phyloP scores from a whole-genome alignment of 1,140 invertebrate species.

The Eufriesea mexicana region DNA sequence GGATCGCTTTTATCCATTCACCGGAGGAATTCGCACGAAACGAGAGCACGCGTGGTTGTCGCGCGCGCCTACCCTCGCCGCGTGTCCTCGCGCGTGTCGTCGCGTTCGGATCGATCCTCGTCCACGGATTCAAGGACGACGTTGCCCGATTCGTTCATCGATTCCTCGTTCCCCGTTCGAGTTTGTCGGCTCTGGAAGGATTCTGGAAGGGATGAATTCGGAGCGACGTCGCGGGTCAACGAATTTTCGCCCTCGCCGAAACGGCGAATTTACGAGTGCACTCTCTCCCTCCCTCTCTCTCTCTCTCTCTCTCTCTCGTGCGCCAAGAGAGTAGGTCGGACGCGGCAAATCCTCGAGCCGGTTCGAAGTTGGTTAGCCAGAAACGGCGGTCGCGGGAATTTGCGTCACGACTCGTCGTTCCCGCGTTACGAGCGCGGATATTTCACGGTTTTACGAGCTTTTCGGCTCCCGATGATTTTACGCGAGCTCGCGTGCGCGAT shows the following conservation, averaged over 20 bases:
- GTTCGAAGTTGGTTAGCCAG: neutral
- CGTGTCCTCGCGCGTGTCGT: constrained; percentile 12
- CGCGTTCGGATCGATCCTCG: too few relatives aligned
- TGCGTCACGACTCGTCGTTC: constrained; percentile 38
- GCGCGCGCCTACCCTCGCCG: neutral
- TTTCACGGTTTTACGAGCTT: constrained; percentile 48
- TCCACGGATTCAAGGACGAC: too few relatives aligned
- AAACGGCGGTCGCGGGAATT: constrained; percentile 15
- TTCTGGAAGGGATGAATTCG: too few relatives aligned
- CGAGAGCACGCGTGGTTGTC: neutral
- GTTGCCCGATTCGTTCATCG: too few relatives aligned
- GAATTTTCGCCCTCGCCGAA: too few relatives aligned
- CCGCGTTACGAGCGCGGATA: constrained; percentile 41
- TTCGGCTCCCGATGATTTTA: constrained; percentile 25
- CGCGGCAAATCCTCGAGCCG: too few relatives aligned
- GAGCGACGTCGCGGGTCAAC: too few relatives aligned
- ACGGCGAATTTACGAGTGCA: too few relatives aligned
- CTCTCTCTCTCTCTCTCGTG: too few relatives aligned
- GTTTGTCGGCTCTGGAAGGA: too few relatives aligned
- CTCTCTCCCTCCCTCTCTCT: too few relatives aligned
- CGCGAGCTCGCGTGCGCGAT: neutral
- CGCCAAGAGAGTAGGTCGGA: neutral
- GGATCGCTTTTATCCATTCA: constrained; percentile 54
- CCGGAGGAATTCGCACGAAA: constrained; percentile 32
- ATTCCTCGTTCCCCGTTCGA: too few relatives aligned